Percentiles rank a stretch among this genome's conserved stretches.
These are phyloP conservation scores for Tachysurus vachellii DNA, from an alignment of 2,113 vertebrate species.

Conservation along the genomic window DNA sequence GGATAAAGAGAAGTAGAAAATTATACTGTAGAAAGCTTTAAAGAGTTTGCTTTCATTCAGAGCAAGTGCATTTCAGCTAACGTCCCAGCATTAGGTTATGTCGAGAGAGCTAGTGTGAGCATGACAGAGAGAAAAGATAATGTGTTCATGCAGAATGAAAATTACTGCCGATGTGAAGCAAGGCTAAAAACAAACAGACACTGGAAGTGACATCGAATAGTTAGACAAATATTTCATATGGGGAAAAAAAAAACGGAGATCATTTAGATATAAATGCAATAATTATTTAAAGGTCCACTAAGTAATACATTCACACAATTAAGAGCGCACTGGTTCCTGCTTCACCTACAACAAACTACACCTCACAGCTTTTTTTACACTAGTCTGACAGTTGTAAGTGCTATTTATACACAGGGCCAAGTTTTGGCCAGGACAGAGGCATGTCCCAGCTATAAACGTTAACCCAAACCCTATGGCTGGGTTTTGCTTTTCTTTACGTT, in stretches of 20 bases:
- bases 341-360: not conserved
- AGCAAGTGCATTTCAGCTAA: conserved; percentile 24
- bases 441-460: not conserved
- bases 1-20: not conserved
- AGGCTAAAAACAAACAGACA: not conserved
- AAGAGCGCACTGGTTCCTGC: not conserved
- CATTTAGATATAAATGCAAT: not conserved
- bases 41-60: conserved; percentile 18
- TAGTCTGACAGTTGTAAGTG: not conserved
- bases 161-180: not conserved
- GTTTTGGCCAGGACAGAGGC: not conserved
- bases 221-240: not conserved
- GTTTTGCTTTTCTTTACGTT: not conserved
- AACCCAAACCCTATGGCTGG: not conserved
- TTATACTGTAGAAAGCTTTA: conserved; percentile 6
- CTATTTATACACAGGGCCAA: not conserved
- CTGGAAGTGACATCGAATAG: not conserved
- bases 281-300: conserved; percentile 37
- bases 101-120: conserved; percentile 1
- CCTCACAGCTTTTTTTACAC: not conserved
- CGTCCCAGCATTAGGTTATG: conserved; percentile 8
- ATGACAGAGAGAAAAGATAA: conserved; percentile 25
- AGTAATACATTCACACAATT: not conserved
- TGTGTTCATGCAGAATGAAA: not conserved
- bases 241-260: not conserved